These are phyloP conservation scores for Lissonota sp. DNA, from an alignment of 2,888 invertebrate genomes.

Conservation along the genomic window DNA sequence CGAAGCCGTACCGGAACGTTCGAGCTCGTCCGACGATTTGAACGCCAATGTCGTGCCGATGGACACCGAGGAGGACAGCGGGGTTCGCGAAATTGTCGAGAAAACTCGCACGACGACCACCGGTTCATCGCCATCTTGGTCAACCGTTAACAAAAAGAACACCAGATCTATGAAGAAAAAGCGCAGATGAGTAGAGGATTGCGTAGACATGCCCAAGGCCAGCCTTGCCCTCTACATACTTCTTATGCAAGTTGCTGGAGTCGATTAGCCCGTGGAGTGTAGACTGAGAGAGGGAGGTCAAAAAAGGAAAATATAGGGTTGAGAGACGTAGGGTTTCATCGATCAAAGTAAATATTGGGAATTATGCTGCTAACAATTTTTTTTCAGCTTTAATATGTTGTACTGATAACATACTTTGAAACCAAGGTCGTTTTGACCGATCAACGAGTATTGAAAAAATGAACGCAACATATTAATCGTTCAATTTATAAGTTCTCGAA, in stretches of 20 bases:
- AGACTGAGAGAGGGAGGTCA: background rate
- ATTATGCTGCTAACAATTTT: no score
- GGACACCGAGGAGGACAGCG: constrained; percentile 72
- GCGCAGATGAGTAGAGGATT: constrained; percentile 83
- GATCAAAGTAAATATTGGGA: no score
- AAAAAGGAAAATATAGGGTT: background rate
- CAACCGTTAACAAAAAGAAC: constrained; percentile 74
- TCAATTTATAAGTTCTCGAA: no score
- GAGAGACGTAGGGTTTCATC: background rate
- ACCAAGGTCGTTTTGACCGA: no score
- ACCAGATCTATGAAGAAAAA: constrained; percentile 81
- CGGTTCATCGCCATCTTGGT: constrained; percentile 61
- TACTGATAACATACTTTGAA: no score
- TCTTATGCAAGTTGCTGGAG: constrained; percentile 81
- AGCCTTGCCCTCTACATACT: constrained; percentile 82
- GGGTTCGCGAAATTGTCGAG: constrained; percentile 64
- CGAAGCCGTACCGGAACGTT: constrained; percentile 72
- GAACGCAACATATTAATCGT: no score
- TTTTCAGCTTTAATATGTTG: no score
- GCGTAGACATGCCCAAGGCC: constrained; percentile 82
- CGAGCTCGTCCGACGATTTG: constrained; percentile 77
- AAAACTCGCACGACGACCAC: constrained; percentile 59
- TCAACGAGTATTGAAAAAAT: no score
- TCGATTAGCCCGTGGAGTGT: constrained; percentile 75
- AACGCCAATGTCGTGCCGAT: constrained; percentile 73